phyloP scores from a whole-genome alignment of 2,888 invertebrate genomes.

The Sylvicola cinctus region DNA sequence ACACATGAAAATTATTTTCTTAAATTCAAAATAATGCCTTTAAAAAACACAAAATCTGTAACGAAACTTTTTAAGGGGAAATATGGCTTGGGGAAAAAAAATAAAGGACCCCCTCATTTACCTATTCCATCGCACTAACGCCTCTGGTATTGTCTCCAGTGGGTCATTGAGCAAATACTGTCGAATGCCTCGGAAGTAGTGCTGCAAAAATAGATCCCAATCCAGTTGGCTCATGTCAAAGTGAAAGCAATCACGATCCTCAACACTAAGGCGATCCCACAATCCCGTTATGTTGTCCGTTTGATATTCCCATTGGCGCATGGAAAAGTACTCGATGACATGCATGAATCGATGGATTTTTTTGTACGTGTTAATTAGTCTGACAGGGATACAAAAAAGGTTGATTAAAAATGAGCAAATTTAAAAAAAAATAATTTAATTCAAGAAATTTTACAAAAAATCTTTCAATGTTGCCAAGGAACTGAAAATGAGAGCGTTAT shows the following conservation, averaged over 20 bases:
- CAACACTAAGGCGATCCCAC: conserved; percentile 31
- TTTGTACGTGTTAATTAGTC: conserved; percentile 52
- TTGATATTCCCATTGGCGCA: conserved; percentile 51
- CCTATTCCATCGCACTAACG: conserved; percentile 36
- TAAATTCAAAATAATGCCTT: too few species aligned
- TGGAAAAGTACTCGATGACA: conserved; percentile 60
- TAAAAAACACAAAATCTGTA: too few species aligned
- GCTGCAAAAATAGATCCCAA: conserved; percentile 49
- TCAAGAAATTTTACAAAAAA: background rate
- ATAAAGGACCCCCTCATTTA: too few species aligned
- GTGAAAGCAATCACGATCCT: conserved; percentile 41
- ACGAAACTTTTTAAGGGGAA: too few species aligned
- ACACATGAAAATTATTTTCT: too few species aligned
- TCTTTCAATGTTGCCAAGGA: background rate
- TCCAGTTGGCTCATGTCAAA: conserved; percentile 50
- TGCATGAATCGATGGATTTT: conserved; percentile 53
- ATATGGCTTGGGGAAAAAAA: too few species aligned
- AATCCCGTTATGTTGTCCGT: conserved; percentile 37
- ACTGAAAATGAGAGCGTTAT: too few species aligned
- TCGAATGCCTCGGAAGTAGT: conserved; percentile 48
- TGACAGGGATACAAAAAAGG: conserved; percentile 19
- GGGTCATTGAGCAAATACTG: conserved; percentile 65
- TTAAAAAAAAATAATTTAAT: background rate
- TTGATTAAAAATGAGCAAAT: background rate
- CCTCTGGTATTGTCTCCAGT: conserved; percentile 47